These are phyloP conservation scores for Mastacembelus armatus DNA, from an alignment of 2,797 vertebrate genomes.

Conservation along the genomic window DNA sequence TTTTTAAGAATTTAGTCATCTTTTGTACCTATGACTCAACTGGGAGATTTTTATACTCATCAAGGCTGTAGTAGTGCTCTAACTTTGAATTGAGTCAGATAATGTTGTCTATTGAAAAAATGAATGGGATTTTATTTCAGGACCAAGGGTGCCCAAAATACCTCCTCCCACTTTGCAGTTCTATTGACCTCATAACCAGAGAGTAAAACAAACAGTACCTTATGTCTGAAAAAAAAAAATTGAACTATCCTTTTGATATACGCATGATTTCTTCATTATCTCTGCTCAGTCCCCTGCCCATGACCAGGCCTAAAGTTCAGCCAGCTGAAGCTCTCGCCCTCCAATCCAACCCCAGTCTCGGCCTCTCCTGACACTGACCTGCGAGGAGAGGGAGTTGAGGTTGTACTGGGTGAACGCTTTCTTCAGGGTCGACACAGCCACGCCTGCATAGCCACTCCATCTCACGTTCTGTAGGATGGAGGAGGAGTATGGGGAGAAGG, in stretches of 20 bases:
- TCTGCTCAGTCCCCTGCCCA: slow-evolving; percentile 28
- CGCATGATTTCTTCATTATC: slow-evolving; percentile 10
- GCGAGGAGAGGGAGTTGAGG: slow-evolving; percentile 83
- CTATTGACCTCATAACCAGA: slow-evolving; percentile 2
- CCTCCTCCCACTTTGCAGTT: neutral
- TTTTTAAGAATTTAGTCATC: too few species aligned
- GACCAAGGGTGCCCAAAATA: neutral
- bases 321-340: slow-evolving; percentile 34
- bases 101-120: neutral
- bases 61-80: neutral
- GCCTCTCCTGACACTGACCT: slow-evolving; percentile 79
- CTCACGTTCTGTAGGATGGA: slow-evolving; percentile 80
- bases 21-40: neutral
- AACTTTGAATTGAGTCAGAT: neutral
- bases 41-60: neutral
- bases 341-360: slow-evolving; percentile 34
- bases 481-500: slow-evolving; percentile 32
- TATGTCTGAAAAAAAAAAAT: neutral
- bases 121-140: too few species aligned
- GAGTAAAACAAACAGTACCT: slow-evolving; percentile 3
- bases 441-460: slow-evolving; percentile 83
- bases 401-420: slow-evolving; percentile 86
- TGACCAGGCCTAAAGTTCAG: slow-evolving; percentile 41
- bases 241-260: slow-evolving; percentile 18
- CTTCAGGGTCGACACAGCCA: slow-evolving; percentile 86